Evolutionary conservation across 2,113 vertebrate genomes (phyloP).

Genomic region (Thymallus thymallus): DNA sequence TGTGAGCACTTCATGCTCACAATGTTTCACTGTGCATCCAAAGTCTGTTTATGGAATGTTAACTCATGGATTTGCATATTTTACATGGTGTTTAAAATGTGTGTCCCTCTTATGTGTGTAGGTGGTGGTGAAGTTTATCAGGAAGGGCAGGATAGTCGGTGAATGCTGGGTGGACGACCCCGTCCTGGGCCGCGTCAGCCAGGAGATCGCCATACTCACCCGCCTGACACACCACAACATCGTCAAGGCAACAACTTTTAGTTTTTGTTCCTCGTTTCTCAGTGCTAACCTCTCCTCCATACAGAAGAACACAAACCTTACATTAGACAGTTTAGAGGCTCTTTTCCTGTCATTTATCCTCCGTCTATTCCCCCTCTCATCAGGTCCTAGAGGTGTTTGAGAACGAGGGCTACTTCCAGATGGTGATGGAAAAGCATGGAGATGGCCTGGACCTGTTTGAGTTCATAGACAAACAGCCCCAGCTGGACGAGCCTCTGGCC

Average conservation of each 20-base stretch:
- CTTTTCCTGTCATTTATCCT: no score
- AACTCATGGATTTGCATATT: no score
- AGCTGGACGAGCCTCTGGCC: conserved; percentile 85
- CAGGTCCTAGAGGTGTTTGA: conserved; percentile 90
- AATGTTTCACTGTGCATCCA: no score
- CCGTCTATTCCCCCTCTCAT: conserved; percentile 32
- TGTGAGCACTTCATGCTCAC: no score
- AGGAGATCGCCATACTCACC: conserved; percentile 87
- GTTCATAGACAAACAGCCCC: conserved; percentile 88
- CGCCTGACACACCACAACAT: conserved; percentile 85
- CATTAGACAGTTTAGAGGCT: no score
- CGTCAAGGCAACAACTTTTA: conserved; percentile 76
- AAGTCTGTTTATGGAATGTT: no score
- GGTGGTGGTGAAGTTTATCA: conserved; percentile 95
- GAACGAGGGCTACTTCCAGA: conserved; percentile 88
- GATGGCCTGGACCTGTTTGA: conserved; percentile 90
- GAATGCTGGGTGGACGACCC: conserved; percentile 91
- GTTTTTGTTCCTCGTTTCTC: no score
- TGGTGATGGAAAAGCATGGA: conserved; percentile 94
- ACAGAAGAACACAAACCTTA: no score
- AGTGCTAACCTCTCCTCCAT: no score
- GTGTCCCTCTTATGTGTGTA: conserved; percentile 21
- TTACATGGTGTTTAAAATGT: no score
- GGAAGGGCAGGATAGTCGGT: conserved; percentile 83
- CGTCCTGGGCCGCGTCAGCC: conserved; percentile 82